Base-by-base conservation (phyloP, 2,797 vertebrate genomes). In the Heterohyrax brucei region DNA sequence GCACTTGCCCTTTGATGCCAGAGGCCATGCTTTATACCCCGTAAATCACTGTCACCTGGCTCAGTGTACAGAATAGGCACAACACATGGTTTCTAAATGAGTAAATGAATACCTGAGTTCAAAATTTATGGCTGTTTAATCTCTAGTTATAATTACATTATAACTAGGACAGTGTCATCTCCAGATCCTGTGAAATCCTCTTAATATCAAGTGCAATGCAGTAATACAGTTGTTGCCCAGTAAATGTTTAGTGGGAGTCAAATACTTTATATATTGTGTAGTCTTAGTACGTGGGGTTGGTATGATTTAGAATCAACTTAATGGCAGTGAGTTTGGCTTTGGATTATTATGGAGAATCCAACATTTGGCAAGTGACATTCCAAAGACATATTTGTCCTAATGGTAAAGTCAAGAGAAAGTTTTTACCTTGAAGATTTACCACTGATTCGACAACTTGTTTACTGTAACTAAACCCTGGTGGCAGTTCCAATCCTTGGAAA, bases 261-360 rank as follows among this genome's bases (percentile, higher is more conserved):
- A 94, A 61, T 76, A 72, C 46, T 7, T 61, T 78, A 39, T 66
- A 19, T 87, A 75, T 90, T 95, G 93, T 97, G 46, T 33, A 93
- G n/a, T 5, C 48, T 39, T 73, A 13, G 1, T 14, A 66, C 26
- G 44, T 22, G 18, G 18, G 26, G 5, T 39, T 22, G 18, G 19
- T 73, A 44, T 39, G 70, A 44, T 21, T 73, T 73, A 19, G 33
- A 73, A 73, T 44, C 7, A 4, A 72, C n/a, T 72, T 6, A 33
- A 39, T 73, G 70, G 33, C 19, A 73, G 10, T 22, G 26, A 33
- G 3, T 39, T 44, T 73, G 33, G 33, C 44, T 73, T 72, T 44
- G 70, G 8, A 33, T 73, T 80, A 50, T 72, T 6, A 30, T 3
- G 7, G 22, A 85, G 30, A 92, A 86, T 4, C 46, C 78, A 88